Percentiles rank a stretch among this genome's conserved stretches.
Evolutionary conservation across 1,140 invertebrate genomes (phyloP).

Genomic region (Manduca sexta): DNA sequence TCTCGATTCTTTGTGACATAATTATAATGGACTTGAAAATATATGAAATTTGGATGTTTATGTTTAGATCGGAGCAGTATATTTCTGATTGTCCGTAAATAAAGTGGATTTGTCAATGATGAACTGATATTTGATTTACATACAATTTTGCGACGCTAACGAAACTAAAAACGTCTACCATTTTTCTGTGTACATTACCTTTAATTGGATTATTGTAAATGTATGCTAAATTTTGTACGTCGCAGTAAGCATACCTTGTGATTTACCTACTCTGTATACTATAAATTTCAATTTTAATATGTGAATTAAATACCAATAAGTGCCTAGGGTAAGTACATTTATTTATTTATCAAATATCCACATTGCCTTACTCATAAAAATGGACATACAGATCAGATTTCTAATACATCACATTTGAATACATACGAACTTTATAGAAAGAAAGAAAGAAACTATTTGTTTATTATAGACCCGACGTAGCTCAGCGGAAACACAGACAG

Average conservation of each 20-base stretch:
- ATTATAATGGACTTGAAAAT: slow-evolving; percentile 35
- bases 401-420: background rate
- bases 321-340: background rate
- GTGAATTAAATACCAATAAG: background rate
- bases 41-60: slow-evolving; percentile 61
- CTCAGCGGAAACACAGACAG: slow-evolving; percentile 60
- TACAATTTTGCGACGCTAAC: slow-evolving; percentile 56
- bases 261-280: background rate
- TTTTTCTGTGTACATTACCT: slow-evolving; percentile 51
- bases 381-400: background rate
- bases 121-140: slow-evolving; percentile 37
- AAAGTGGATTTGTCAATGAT: slow-evolving; percentile 64
- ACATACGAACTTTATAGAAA: background rate
- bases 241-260: background rate
- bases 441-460: background rate
- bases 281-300: background rate
- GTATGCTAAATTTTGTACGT: background rate
- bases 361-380: background rate
- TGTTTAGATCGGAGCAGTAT: slow-evolving; percentile 64
- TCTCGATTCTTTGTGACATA: slow-evolving; percentile 47
- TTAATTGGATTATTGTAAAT: background rate
- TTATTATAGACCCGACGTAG: slow-evolving; percentile 51
- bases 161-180: slow-evolving; percentile 41
- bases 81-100: slow-evolving; percentile 61
- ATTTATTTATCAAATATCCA: slow-evolving; percentile 21